Percentiles rank a stretch among this genome's conserved stretches.
Evolutionary conservation across 2,888 invertebrate genomes (phyloP).

Genomic region (Eristalis tenax): DNA sequence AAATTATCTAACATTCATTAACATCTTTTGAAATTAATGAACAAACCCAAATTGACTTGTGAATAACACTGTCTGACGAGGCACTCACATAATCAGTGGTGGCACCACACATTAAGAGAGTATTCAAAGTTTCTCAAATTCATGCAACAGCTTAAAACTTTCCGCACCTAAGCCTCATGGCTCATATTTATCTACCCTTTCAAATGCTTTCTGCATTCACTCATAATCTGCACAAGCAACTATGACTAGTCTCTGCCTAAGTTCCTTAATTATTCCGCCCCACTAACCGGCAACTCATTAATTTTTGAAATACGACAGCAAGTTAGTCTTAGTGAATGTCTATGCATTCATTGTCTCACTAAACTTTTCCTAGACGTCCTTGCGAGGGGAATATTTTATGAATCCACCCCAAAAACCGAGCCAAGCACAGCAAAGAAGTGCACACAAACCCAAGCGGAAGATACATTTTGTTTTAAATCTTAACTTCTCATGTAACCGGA

Average conservation of each 20-base stretch:
- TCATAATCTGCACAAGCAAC: neutral
- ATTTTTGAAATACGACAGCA: slow-evolving; percentile 3
- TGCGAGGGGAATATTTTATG: neutral
- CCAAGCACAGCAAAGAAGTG: neutral
- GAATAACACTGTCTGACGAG: neutral
- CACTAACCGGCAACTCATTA: slow-evolving; percentile 33
- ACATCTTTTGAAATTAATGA: neutral
- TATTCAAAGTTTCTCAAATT: neutral
- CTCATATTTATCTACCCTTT: neutral
- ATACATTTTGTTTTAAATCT: slow-evolving; percentile 1
- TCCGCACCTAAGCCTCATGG: neutral
- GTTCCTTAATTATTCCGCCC: neutral
- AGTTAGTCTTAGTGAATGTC: slow-evolving; percentile 33
- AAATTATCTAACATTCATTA: too few relatives aligned
- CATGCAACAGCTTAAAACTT: neutral
- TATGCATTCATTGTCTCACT: slow-evolving; percentile 37
- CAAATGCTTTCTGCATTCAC: neutral
- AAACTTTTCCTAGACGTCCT: neutral
- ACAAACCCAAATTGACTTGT: neutral
- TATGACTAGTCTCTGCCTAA: neutral
- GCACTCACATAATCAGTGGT: neutral
- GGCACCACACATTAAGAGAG: neutral
- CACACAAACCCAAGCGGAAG: neutral
- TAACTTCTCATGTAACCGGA: neutral
- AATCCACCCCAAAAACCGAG: neutral